Percentiles rank a stretch among this genome's conserved stretches.
Evolutionary conservation across 2,113 vertebrate species (phyloP).

Genomic region (Athene cunicularia): DNA sequence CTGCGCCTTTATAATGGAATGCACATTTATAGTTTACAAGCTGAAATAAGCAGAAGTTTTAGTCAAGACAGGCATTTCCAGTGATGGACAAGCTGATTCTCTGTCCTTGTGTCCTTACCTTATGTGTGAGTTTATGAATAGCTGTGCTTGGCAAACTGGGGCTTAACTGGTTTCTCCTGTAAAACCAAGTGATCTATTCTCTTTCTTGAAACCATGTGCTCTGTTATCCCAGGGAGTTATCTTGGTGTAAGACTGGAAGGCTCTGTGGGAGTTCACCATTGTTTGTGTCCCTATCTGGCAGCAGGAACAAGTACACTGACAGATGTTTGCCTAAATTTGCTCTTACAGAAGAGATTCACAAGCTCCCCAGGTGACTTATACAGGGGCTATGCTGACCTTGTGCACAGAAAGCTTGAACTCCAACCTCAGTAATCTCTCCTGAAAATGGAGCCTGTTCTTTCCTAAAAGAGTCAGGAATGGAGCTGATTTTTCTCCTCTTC

Average conservation of each 20-base stretch:
- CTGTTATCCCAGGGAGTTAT: accelerated
- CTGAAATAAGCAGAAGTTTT: not conserved
- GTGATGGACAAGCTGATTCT: not conserved
- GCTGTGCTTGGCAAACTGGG: not conserved
- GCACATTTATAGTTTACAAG: accelerated
- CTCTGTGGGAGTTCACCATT: not conserved
- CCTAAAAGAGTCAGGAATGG: not conserved
- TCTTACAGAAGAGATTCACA: not conserved
- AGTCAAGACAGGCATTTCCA: not conserved
- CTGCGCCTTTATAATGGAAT: not conserved
- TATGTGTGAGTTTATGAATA: not conserved
- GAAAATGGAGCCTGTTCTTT: not conserved
- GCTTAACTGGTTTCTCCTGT: not conserved
- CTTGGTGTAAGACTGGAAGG: not conserved
- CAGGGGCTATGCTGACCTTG: not conserved
- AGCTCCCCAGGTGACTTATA: not conserved
- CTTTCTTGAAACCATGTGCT: not conserved
- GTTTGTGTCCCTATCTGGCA: not conserved
- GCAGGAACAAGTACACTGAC: not conserved
- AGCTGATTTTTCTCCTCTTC: not conserved
- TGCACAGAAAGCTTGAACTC: not conserved
- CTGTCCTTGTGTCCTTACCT: not conserved
- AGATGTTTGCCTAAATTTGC: not conserved
- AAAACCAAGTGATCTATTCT: not conserved
- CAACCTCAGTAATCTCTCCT: not conserved